Percentiles rank a stretch among this genome's conserved stretches.
phyloP scores from a whole-genome alignment of 2,888 invertebrate genomes.

The Tolmerus cingulatus region DNA sequence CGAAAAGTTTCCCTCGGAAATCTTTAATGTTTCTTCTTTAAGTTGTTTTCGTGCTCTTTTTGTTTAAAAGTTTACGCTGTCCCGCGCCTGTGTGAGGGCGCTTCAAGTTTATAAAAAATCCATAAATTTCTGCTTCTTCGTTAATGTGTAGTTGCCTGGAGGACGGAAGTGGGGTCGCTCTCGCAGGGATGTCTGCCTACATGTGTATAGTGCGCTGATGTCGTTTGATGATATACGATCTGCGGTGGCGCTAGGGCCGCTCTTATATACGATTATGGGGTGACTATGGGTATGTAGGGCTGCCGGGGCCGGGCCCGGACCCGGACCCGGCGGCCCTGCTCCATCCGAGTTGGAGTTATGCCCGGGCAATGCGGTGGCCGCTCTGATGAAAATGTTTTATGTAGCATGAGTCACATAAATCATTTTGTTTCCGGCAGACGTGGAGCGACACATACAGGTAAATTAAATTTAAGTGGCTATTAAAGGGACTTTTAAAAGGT shows the following conservation, averaged over 20 bases:
- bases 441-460: constrained; percentile 41
- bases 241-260: constrained; percentile 26
- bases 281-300: constrained; percentile 13
- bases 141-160: constrained; percentile 43
- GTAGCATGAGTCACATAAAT: constrained; percentile 43
- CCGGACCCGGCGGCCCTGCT: too few relatives aligned
- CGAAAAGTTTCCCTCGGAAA: constrained; percentile 43
- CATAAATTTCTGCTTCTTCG: constrained; percentile 40
- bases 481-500: constrained; percentile 41
- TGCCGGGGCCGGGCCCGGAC: not conserved
- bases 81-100: constrained; percentile 2
- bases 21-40: constrained; percentile 42
- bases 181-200: not conserved
- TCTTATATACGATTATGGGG: constrained; percentile 21
- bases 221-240: constrained; percentile 41
- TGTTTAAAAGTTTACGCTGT: constrained; percentile 27
- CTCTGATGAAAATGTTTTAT: constrained; percentile 38
- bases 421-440: constrained; percentile 45
- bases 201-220: constrained; percentile 32
- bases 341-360: constrained; percentile 35
- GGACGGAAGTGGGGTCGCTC: constrained; percentile 16
- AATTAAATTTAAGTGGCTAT: constrained; percentile 46
- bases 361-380: constrained; percentile 34
- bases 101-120: constrained; percentile 42
- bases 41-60: constrained; percentile 25